Evolutionary conservation across 2,113 vertebrate genomes (phyloP).

Genomic region (Aphyosemion australe): DNA sequence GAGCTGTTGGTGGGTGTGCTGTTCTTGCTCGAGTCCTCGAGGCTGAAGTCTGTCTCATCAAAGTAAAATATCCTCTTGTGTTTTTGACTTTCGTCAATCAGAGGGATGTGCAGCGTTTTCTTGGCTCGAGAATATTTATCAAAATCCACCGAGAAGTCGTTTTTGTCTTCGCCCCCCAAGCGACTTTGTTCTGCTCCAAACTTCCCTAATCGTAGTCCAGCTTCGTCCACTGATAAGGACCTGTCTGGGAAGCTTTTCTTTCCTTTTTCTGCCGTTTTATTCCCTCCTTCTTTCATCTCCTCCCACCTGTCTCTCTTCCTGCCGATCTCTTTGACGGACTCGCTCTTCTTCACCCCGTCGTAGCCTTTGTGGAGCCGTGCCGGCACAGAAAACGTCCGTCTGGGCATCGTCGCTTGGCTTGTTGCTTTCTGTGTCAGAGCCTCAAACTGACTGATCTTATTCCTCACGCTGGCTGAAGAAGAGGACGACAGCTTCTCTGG

Average conservation of each 20-base stretch:
- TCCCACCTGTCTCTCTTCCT: conserved; percentile 18
- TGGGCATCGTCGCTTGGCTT: conserved; percentile 20
- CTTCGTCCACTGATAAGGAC: conserved; percentile 53
- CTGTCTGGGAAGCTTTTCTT: conserved; percentile 48
- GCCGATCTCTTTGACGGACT: conserved; percentile 48
- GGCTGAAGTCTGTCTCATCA: conserved; percentile 64
- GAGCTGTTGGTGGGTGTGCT: not conserved
- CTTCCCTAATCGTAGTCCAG: conserved; percentile 13
- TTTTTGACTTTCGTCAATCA: conserved; percentile 17
- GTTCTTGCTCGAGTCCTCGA: conserved; percentile 2
- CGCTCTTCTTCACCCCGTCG: conserved; percentile 58
- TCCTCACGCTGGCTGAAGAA: conserved; percentile 71
- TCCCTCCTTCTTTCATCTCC: conserved; percentile 18
- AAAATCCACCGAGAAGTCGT: conserved; percentile 8
- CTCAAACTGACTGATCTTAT: conserved; percentile 80
- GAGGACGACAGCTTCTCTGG: conserved; percentile 1
- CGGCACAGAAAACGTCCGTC: conserved; percentile 65
- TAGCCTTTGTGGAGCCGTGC: conserved; percentile 20
- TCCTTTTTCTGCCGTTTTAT: not conserved
- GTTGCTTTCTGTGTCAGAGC: conserved; percentile 64
- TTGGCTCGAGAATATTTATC: conserved; percentile 30
- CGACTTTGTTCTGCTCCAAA: conserved; percentile 1
- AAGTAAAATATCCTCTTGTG: not conserved
- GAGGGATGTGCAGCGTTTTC: conserved; percentile 34
- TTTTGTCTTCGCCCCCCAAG: conserved; percentile 15